Base-by-base conservation (phyloP, 2,888 invertebrate genomes). In the Antheraea yamamai region DNA sequence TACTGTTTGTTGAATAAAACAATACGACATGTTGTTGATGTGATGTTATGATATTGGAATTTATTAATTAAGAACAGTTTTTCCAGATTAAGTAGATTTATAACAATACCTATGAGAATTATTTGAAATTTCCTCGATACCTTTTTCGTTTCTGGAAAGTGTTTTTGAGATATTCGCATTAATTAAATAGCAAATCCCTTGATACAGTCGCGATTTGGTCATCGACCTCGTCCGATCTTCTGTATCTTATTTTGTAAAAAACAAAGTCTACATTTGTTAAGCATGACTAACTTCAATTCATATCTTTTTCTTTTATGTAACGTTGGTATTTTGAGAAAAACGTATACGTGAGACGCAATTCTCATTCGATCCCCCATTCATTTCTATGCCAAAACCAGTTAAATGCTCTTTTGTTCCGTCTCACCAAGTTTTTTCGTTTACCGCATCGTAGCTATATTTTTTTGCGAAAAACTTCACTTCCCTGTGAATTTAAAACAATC, bases 181-280 rank as follows among this genome's bases (percentile, higher is more conserved):
- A 91, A 92, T 91, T 91, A 87, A 87, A 84, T 81, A 85, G 88
- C 83, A 81, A 89, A 90, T 87, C 88, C 82, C 76, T 82, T 83
- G 91, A 92, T 91, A 89, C 87, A 87, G 91, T 91, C 88, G 83
- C 81, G 78, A 81, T 81, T 79, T 87, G 91, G 91, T 88, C 91
- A 86, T 82, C 82, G 90, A 92, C 88, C 92, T 82, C 89, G 88
- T 90, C 91, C 86, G 90, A 91, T 89, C 88, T 88, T 89, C 86
- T 87, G 84, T 81, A 75, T 82, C 83, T 86, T 84, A 78, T 85
- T 55, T 47, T 61, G 64, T 26, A 64, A 14, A 26, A 75, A 66
- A n/a, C 26, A 55, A 70, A 72, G 66, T 47, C 77, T 72, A 76
- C 77, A 74, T 74, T 30, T 76, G 18, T 18, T 68, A 20, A 68